Evolutionary conservation across 2,113 vertebrate species (phyloP).

Genomic region (Callorhinus ursinus): DNA sequence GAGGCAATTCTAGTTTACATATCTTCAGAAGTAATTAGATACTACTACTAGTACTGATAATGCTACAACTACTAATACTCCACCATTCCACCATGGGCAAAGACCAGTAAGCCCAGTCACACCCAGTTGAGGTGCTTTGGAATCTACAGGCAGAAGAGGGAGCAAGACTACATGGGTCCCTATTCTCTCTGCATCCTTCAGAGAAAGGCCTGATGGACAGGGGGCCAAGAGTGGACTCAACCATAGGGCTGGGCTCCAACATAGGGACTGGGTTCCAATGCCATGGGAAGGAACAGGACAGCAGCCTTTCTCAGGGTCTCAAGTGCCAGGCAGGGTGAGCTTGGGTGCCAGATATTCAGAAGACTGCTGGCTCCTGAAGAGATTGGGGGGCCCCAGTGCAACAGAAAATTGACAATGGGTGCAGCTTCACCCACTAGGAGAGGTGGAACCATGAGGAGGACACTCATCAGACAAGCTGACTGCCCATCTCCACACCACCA

Average conservation of each 20-base stretch:
- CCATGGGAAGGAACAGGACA: neutral
- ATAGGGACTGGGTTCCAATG: neutral
- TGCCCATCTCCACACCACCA: neutral
- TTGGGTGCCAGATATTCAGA: neutral
- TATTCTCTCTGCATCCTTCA: neutral
- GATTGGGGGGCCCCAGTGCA: neutral
- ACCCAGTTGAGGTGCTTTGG: neutral
- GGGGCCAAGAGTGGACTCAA: neutral
- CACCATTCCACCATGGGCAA: neutral
- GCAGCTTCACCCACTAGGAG: neutral
- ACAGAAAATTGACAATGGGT: neutral
- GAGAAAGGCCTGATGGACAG: neutral
- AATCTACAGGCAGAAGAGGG: neutral
- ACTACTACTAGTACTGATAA: neutral
- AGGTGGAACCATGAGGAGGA: neutral
- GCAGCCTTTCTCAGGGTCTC: neutral
- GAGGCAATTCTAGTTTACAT: neutral
- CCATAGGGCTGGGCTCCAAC: no score
- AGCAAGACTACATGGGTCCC: neutral
- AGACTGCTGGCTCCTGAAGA: neutral
- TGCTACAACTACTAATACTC: neutral
- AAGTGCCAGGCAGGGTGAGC: neutral
- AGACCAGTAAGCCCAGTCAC: neutral
- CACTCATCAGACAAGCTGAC: neutral
- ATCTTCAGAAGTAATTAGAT: neutral